Base-by-base conservation (phyloP, 2,113 vertebrate genomes). In the Ginglymostoma cirratum region DNA sequence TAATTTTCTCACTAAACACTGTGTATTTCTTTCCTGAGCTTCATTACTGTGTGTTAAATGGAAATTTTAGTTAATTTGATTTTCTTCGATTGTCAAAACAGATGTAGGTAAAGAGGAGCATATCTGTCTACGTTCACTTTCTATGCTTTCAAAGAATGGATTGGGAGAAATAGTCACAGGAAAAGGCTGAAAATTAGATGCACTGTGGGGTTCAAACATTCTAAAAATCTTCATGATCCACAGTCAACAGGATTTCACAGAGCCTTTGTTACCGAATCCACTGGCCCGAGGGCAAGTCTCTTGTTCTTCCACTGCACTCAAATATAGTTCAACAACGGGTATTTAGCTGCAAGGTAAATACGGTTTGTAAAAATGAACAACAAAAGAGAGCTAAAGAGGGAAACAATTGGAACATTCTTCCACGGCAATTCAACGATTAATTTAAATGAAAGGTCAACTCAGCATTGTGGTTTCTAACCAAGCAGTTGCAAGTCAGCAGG, bases 281-380 rank as follows among this genome's bases (percentile, higher is more conserved):
- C 8, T 24, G n/a, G 17, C 66, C 66, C 92, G 34, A 65, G 65
- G 92, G 7, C 65, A 94, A 94, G 17, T 38, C n/a, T 21, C 90
- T 69, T 67, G n/a, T 94, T 65, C 86, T 17, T 61, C 52, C 10
- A n/a, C 19, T 90, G 87, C 52, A 90, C 17, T 34, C 48, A 61
- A 90, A n/a, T 27, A 90, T 90, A 90, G 10, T 90, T 61, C 52
- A 61, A 61, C 52, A 87, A 52, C 85, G 48, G 85, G 85, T 87
- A 12, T 52, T 87, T 52, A 87, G 85, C 85, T 86, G 90, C 34
- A 67, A 93, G 90, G 61, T 93, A 93, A 93, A 93, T 93, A 94
- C 45, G 23, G 38, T 45, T 42, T 69, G 92, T 67, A 38, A 69
- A 94, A 94, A 94, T 67, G 92, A 69, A 69, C 92, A 69, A 93